Conservation (phyloP, 1,140 invertebrate genomes). For the Calliphora vicina region DNA sequence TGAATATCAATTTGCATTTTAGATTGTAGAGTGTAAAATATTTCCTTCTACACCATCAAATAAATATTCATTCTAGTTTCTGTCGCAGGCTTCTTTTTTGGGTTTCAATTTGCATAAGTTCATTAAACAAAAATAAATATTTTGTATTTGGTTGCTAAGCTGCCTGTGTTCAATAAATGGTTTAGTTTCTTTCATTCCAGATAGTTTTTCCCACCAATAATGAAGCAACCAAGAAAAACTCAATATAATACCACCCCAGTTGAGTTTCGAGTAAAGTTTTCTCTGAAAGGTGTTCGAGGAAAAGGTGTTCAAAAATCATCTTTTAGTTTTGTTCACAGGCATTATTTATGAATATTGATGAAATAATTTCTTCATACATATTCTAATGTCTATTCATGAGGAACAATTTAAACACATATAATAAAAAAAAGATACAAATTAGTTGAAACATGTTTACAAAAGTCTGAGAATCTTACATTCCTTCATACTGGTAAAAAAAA, state of each 20-base stretch:
- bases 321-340: constrained; percentile 12
- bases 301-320: neutral
- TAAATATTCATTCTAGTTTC: neutral
- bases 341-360: constrained; percentile 26
- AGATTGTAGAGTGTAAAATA: neutral
- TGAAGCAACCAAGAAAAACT: neutral
- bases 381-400: neutral
- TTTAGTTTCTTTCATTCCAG: constrained; percentile 14
- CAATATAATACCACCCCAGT: neutral
- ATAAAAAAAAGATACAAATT: neutral
- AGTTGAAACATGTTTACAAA: neutral
- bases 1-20: neutral
- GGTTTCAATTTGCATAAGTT: constrained; percentile 18
- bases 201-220: constrained; percentile 24
- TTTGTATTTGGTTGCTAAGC: constrained; percentile 21
- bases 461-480: neutral
- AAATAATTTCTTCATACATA: neutral
- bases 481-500: too few relatives aligned
- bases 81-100: neutral
- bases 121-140: neutral
- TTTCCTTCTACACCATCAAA: neutral
- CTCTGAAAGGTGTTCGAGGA: neutral
- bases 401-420: neutral
- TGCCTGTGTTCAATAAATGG: constrained; percentile 19
- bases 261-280: neutral